Base-by-base conservation (phyloP, 2,888 invertebrate genomes). In the Drosophila rubida region DNA sequence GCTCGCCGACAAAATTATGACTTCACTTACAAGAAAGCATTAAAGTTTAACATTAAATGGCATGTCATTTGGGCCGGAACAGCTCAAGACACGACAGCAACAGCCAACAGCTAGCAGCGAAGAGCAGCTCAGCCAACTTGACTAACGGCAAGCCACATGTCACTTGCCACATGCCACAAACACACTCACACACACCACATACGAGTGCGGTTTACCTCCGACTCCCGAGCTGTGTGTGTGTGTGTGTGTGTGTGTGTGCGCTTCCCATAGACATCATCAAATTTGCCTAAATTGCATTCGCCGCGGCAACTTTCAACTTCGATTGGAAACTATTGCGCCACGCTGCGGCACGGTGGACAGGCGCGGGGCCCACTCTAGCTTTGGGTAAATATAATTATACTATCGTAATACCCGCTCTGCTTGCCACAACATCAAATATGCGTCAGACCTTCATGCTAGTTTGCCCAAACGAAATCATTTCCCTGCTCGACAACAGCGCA, bases 41-140 rank as follows among this genome's bases (percentile, higher is more conserved):
- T 89, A 81, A 87, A 89, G 80, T 89, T 82, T 77, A 84, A 84
- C 80, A 80, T 89, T 89, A 89, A 90, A 90, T 89, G 88, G 86
- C 86, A 85, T 89, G 87, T 87, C 90, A 90, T 90, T 90, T 88
- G 76, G 69, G 68, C 60, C 73, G 73, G 62, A 75, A 67, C 59
- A 57, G 74, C 74, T 75, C 77, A 77, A 75, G 77, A 72, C 74
- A 74, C 74, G 77, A 65, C 71, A 76, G 45, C 25, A 51, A 45
- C 48, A 41, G 62, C 37, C 46, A 32, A 57, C 37, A 35, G 35
- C 35, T 9, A 37, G 60, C 71, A 75, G 45, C 25, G n/a, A 50
- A 44, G 41, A 41, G 62, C n/a, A 25, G 41, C 30, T 49, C 37
- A 37, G 35, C 35, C n/a, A 37, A 42, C 44, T 71, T 76, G 74